Conservation (phyloP, 1,140 invertebrate species). For the Uloborus diversus region DNA sequence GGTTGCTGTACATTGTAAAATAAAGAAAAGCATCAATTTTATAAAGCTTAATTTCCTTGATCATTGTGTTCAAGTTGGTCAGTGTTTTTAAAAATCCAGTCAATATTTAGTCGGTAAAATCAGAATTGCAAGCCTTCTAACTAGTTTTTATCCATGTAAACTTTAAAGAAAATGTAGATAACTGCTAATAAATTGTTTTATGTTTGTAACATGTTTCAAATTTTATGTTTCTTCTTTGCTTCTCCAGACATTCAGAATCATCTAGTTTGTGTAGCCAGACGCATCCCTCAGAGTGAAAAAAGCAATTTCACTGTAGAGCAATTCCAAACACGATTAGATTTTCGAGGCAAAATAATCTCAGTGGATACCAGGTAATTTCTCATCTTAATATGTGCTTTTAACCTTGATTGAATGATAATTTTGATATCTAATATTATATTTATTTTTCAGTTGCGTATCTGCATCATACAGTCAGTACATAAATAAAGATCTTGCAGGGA, state of each 20-base stretch:
- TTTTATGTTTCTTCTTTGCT: constrained; percentile 6
- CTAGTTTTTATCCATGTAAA: too few species aligned
- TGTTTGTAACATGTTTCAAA: too few species aligned
- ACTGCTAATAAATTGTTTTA: too few species aligned
- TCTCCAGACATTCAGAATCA: constrained; percentile 71
- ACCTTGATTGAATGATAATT: neutral
- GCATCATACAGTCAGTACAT: constrained; percentile 73
- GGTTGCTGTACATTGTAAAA: too few species aligned
- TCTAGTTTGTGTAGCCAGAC: constrained; percentile 82
- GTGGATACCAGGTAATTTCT: constrained; percentile 73
- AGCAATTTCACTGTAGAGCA: constrained; percentile 76
- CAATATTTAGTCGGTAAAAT: too few species aligned
- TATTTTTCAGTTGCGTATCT: constrained; percentile 70
- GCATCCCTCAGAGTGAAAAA: constrained; percentile 85
- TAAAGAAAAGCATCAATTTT: too few species aligned
- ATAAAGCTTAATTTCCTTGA: too few species aligned
- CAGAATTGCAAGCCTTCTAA: too few species aligned
- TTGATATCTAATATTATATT: neutral
- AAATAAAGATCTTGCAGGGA: constrained; percentile 76
- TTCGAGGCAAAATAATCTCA: constrained; percentile 81
- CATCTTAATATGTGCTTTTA: neutral
- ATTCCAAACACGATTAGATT: constrained; percentile 91
- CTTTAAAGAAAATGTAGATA: too few species aligned
- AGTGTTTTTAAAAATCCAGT: too few species aligned
- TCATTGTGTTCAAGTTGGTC: too few species aligned